Base-by-base conservation (phyloP, 2,888 invertebrate genomes). In the Copidosoma aretas region DNA sequence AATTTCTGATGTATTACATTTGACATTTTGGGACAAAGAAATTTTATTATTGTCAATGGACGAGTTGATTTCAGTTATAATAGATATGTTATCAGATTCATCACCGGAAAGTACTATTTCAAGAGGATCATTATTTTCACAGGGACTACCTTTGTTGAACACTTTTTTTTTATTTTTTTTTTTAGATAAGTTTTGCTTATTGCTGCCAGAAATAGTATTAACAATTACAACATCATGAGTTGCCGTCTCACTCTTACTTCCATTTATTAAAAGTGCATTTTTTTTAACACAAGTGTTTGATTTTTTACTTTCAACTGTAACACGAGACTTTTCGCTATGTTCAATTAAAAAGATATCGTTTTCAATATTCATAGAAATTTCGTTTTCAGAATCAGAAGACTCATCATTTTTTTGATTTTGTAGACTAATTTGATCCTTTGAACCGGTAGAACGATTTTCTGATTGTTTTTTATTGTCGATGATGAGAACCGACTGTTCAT, bases 211-310 rank as follows among this genome's bases (percentile, higher is more conserved):
- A 32, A 32, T 32, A 32, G 32, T 32, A 3, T 32, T 32, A 32
- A 32, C 8, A 32, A 5, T 32, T 32, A 32, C 32, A 32, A 32
- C 32, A 32, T 32, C 32, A 32, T 5, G 32, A 5, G 3, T 32
- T 32, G 3, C 32, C 32, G 32, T 32, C 8, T 32, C 32, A 8
- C 4, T 32, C 32, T 22, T 41, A 17, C 52, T 51, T 17, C 43
- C 63, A n/a, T 59, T 17, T 43, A 51, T 51, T 39, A 25, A 10
- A 52, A 60, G 21, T 15, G 51, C 21, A n/a, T 62, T 61, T 49
- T 57, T 14, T 32, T 43, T 54, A 49, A 24, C 10, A 51, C 21
- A 12, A 43, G 25, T 53, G 17, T 46, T 21, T 64, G 15, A 25
- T 54, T 14, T 24, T 2, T 54, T 32, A 32, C 8, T 32, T 32